Evolutionary conservation across 2,888 invertebrate genomes (phyloP), one percentile per base, ranked within the genome.

Genomic region (Pyrgus malvae): DNA sequence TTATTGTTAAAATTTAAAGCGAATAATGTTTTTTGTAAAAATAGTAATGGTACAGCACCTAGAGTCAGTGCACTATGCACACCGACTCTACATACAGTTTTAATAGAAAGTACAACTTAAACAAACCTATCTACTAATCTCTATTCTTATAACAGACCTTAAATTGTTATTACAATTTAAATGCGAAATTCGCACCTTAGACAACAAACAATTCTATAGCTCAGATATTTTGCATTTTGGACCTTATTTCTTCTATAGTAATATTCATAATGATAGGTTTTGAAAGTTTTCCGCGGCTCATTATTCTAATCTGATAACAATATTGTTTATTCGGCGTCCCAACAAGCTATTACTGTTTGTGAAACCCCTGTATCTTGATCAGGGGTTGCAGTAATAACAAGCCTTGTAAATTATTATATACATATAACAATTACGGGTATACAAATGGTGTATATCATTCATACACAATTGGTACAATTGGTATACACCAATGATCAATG

Each of bases 281-380:
- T 33, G 41, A 33, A 50, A 41, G 16, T 8, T 16, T 41, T 5
- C 23, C 40, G 8, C 21, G 14, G 23, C 46, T 46, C 50, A 50
- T 50, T 50, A 42, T 33, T 23, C 25, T 50, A 35, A 50, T 50
- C 50, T 12, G 50, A 50, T 50, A 50, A 35, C 33, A 25, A 27
- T 50, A 50, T 42, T 35, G 50, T 50, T 50, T 35, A 42, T 42
- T 50, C 49, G 49, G 29, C 14, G 48, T 48, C 33, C 21, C 23
- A 23, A 40, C 50, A 41, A 33, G 41, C 41, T 33, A 42, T 50
- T 50, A 33, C 31, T 2, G 40, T 49, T 49, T 42, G 40, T 33
- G 33, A 11, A 48, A 48, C 48, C 3, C 35, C 37, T 37, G 37
- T 48, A 35, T 23, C 48, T 37, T 9, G 14, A 48, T 48, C 48